Base-by-base conservation (phyloP, 2,797 vertebrate species). In the Uromys caudimaculatus region DNA sequence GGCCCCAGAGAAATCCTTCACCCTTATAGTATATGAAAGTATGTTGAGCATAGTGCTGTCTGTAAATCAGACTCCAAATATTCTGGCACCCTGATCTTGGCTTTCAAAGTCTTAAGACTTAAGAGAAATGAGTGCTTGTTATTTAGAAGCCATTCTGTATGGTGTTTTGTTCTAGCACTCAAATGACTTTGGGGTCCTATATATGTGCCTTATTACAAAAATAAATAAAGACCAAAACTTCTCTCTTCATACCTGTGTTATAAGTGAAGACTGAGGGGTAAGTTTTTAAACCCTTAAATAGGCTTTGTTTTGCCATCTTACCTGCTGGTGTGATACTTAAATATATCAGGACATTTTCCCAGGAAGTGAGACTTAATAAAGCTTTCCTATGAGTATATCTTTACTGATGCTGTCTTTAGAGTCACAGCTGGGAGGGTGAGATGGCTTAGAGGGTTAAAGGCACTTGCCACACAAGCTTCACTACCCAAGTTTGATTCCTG, bases 251-350 rank as follows among this genome's bases (percentile, higher is more conserved):
- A 52, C 64, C 67, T 56, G 29, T 85, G 41, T 86, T 85, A 67
- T 29, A 90, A 41, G 71, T 76, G 29, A 90, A 92, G 17, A 89
- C 50, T 23, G 3, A 54, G 35, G 93, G 56, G 75, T 47, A 47
- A 50, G 16, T 94, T 93, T 96, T 81, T 82, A 96, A 96, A 54
- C 27, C 84, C n/a, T 92, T 84, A 47, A 64, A 47, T 93, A 90
- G 84, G 52, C 90, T 94, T 62, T 82, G 35, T 92, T 67, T 89
- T 56, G 93, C 62, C 88, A 75, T 1, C 35, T 75, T 73, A 58
- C 54, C 38, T 35, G 12, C 85, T 95, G 44, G 6, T 76, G 4
- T 91, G 82, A 67, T 56, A 62, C 62, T 81, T 21, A 44, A 69
- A 3, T 64, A 50, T 10, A 92, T 41, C 35, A 71, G 62, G 35